Evolutionary conservation across 2,888 invertebrate genomes (phyloP), one percentile per base, ranked within the genome.

Genomic region (Dryocosmus kuriphilus): DNA sequence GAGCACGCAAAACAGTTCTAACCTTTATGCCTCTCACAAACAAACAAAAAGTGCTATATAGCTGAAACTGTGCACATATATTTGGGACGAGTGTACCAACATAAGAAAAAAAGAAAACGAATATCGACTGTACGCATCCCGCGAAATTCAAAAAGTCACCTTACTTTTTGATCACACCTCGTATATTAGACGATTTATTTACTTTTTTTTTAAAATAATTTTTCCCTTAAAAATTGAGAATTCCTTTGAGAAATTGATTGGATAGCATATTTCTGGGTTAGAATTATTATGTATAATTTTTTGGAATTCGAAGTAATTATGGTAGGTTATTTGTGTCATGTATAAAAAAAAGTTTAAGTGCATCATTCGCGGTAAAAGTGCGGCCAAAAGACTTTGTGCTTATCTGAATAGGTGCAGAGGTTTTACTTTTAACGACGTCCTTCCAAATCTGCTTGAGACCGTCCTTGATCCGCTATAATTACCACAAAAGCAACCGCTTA

Each of bases 401-500:
- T 71, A 71, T 71, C 71, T 51, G 51, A 71, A 51, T 71, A 85
- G 84, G 82, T 85, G 82, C 83, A 81, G 83, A 77, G 65, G 24
- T 65, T 71, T 51, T 19, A 46, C 16, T 3, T 51, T 82, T 84
- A 84, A 85, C 84, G 85, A 86, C 82, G 77, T 78, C 85, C 85
- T 76, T 80, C 87, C 88, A 88, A 88, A 89, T 88, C 87, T 85
- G 82, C 83, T 80, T 81, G 82, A 79, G 83, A 81, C 83, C 82
- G 87, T 82, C 87, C 89, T 88, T 87, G 87, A 88, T 89, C 87
- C 84, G 87, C 81, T 81, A 79, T 89, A 89, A 90, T 90, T 90
- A 88, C 85, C 85, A 88, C 90, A 90, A 90, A 90, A 89, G 89
- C 88, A 88, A 87, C 90, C 90, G 90, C 90, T 89, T 85, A 88